A percentile compares a stretch with the other conserved stretches of the same genome.
These are phyloP conservation scores for Tortrix viridana DNA, from an alignment of 2,888 invertebrate genomes.

Conservation along the genomic window DNA sequence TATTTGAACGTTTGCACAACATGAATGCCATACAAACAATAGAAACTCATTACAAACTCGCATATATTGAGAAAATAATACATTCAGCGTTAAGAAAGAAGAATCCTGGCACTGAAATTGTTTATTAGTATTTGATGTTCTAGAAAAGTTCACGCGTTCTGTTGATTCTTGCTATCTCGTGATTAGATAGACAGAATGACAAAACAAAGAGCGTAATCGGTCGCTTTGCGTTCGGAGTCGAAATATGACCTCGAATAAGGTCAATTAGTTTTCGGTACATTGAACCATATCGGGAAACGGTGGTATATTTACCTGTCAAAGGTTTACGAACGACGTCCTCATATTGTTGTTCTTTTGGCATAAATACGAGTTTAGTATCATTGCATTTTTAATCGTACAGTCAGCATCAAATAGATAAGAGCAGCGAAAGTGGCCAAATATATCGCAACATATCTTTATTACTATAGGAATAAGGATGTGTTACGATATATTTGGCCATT, in stretches of 20 bases:
- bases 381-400: no score
- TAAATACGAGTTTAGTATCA: no score
- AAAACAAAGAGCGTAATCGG: constrained; percentile 34
- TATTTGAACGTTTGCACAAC: no score
- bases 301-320: neutral
- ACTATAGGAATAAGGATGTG: no score
- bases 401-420: no score
- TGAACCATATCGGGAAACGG: constrained; percentile 14
- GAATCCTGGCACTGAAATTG: neutral
- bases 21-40: no score
- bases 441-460: no score
- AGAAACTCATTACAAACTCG: no score
- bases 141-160: constrained; percentile 9
- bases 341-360: neutral
- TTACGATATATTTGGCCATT: no score
- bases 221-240: neutral
- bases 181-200: constrained; percentile 32
- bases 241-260: constrained; percentile 19
- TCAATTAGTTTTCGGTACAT: constrained; percentile 23
- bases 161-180: constrained; percentile 30
- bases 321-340: neutral
- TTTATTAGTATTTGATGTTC: constrained; percentile 8
- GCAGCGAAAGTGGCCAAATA: no score
- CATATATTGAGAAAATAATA: no score
- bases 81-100: no score